Base-by-base conservation (phyloP, 1,140 invertebrate genomes). In the Drosophila novamexicana region DNA sequence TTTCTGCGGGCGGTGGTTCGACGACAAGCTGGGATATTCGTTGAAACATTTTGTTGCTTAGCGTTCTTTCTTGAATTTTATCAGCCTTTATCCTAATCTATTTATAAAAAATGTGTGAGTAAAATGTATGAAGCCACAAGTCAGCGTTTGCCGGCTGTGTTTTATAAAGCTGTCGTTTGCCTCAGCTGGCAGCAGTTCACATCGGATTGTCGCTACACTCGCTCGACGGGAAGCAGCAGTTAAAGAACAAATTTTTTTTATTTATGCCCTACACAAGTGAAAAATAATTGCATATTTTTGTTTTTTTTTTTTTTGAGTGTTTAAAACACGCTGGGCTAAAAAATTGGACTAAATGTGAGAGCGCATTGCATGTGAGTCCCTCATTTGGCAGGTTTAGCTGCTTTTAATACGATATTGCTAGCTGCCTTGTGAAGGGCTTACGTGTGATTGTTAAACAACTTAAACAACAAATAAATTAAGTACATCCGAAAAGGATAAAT, bases 381-480 rank as follows among this genome's bases (percentile, higher is more conserved):
- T 91, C 90, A 91, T 88, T 80, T 81, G 90, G 90, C 76, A 63
- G 45, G 77, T 70, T 67, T 91, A 90, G 81, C 90, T 91, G 47
- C 56, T 53, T 71, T 75, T 63, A 22, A 69, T 81, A 40, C 32
- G 57, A 84, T 84, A 84, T 84, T 63, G 90, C 90, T 91, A 91
- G 90, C 90, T 91, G 90, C 90, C 90, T 91, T 79, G 78, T 91
- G 90, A 91, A 91, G 90, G 90, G 90, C 90, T 91, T 91, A 81
- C 83, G 79, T 91, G 90, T 85, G 70, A 78, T 90, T 84, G 75
- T 58, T 37, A 53, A 34, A 37, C 90, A 84, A 79, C 90, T 32
- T 7, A n/a, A 52, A 7, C 12, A 22, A 18, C 40, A 10, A n/a
- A 7, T 1, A 14, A 39, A 16, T 16, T 14, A 40, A 37, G 9